phyloP scores from a whole-genome alignment of 1,140 invertebrate genomes.

The Acyrthosiphon pisum region DNA sequence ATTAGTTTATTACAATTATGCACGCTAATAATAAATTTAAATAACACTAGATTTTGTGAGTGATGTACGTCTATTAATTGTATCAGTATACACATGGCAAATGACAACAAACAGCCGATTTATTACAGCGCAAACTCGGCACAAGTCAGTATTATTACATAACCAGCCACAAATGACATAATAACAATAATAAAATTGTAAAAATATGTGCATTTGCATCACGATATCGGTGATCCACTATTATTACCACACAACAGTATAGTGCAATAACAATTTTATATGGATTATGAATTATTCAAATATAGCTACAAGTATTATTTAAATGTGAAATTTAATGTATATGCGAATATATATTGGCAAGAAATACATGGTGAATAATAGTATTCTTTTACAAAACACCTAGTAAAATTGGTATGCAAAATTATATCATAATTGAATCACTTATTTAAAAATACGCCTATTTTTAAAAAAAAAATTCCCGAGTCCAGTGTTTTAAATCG shows the following conservation, averaged over 20 bases:
- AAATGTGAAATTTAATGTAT: slow-evolving; percentile 12
- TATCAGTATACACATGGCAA: background rate
- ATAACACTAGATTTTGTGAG: background rate
- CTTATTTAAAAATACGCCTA: background rate
- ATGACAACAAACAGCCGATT: background rate
- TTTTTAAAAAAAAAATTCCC: background rate
- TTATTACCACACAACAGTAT: background rate
- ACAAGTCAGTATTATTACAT: background rate
- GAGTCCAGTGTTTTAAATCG: background rate
- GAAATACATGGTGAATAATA: background rate
- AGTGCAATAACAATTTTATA: slow-evolving; percentile 13
- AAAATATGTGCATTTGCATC: background rate
- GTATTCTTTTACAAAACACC: background rate
- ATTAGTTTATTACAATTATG: background rate
- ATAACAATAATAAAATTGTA: background rate
- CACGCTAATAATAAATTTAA: too few species aligned
- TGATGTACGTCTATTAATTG: background rate
- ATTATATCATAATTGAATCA: background rate
- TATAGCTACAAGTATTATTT: background rate
- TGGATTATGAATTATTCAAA: slow-evolving; percentile 26
- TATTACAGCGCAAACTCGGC: background rate
- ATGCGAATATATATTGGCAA: background rate
- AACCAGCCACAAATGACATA: background rate
- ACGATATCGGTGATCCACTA: background rate
- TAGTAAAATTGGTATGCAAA: background rate